Percentiles rank a stretch among this genome's conserved stretches.
These are phyloP conservation scores for Ceuthmochares aereus DNA, from an alignment of 2,113 vertebrate species.

Conservation along the genomic window DNA sequence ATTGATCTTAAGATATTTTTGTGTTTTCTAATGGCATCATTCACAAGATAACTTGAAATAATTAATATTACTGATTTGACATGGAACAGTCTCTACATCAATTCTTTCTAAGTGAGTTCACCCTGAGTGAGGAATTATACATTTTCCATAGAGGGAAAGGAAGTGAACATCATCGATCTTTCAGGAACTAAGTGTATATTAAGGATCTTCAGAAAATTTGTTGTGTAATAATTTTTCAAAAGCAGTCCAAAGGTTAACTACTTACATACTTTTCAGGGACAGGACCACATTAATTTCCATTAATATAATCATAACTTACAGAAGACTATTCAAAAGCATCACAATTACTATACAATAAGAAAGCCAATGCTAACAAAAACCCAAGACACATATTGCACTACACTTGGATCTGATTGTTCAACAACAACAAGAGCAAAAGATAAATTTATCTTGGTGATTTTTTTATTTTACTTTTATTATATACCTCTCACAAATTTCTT, in stretches of 20 bases:
- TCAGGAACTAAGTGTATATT: conserved; percentile 12
- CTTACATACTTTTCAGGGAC: conserved; percentile 41
- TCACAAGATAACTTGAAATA: background rate
- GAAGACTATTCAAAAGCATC: conserved; percentile 16
- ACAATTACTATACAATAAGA: conserved; percentile 4
- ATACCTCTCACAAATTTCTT: background rate
- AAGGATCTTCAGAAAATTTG: conserved; percentile 34
- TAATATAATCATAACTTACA: conserved; percentile 51
- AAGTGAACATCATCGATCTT: background rate
- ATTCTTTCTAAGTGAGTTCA: background rate
- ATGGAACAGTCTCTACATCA: background rate
- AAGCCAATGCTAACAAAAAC: background rate
- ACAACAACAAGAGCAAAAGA: background rate
- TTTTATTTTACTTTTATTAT: background rate
- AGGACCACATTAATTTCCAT: conserved; percentile 26
- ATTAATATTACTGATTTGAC: background rate
- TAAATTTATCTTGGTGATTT: background rate
- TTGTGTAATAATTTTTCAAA: conserved; percentile 62
- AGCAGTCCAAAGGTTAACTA: conserved; percentile 49
- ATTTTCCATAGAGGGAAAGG: background rate
- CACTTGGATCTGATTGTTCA: background rate
- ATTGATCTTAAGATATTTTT: background rate
- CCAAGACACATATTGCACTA: background rate
- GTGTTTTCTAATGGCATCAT: background rate
- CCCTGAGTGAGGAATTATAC: background rate